Conservation (phyloP, 2,888 invertebrate species). For the Morinoia aosen region DNA sequence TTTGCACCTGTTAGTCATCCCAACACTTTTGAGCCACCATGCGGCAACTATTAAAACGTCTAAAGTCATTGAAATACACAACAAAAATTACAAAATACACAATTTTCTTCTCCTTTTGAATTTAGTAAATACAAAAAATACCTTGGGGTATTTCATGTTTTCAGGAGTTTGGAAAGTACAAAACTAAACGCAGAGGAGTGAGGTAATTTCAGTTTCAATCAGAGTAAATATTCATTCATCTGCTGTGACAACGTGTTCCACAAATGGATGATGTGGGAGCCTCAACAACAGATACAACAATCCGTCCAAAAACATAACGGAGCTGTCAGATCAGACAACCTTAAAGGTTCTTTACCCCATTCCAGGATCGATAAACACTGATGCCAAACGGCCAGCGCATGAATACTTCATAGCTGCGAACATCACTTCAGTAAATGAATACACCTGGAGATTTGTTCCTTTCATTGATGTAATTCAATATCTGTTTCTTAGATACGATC, state of each 20-base stretch:
- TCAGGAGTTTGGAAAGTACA: no score
- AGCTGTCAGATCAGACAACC: not conserved
- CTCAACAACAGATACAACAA: not conserved
- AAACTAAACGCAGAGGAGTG: not conserved
- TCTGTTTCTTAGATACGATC: not conserved
- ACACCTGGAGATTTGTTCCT: not conserved
- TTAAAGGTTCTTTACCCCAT: not conserved
- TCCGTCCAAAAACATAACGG: not conserved
- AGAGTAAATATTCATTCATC: not conserved
- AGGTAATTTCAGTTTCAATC: not conserved
- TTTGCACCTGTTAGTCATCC: no score
- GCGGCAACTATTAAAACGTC: no score
- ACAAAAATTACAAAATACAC: no score
- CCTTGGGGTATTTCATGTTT: no score
- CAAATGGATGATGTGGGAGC: not conserved
- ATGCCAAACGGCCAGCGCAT: not conserved
- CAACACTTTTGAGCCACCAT: no score
- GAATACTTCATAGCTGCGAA: not conserved
- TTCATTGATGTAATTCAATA: not conserved
- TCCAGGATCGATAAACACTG: not conserved
- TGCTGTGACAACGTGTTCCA: not conserved
- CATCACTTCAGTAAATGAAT: not conserved
- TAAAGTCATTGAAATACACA: no score
- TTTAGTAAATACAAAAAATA: no score
- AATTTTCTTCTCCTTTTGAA: no score